Conservation (phyloP, 2,888 invertebrate species). For the Agriopis leucophaearia region DNA sequence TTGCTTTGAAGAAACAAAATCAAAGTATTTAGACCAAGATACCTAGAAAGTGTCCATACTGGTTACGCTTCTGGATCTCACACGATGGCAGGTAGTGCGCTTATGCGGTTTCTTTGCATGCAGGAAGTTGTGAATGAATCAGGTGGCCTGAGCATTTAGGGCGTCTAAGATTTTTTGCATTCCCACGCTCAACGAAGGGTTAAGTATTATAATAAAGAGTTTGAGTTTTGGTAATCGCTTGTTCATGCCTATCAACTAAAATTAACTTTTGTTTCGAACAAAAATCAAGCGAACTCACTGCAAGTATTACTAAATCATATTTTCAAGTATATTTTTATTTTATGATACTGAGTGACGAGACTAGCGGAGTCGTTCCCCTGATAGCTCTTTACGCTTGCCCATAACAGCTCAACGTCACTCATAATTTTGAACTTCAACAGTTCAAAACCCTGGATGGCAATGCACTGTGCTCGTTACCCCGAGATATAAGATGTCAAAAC, state of each 20-base stretch:
- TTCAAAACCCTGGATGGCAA: no score
- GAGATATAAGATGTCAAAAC: no score
- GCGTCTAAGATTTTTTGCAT: slow-evolving; percentile 70
- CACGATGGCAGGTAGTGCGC: slow-evolving; percentile 70
- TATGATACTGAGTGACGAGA: no score
- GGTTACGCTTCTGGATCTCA: slow-evolving; percentile 11
- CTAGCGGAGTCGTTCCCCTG: no score
- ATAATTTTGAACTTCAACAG: no score
- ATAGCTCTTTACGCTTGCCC: no score
- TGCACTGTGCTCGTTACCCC: no score
- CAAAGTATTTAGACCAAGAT: no score
- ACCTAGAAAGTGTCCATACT: slow-evolving; percentile 29
- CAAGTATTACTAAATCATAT: background rate
- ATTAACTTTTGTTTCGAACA: background rate
- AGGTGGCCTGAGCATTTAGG: slow-evolving; percentile 63
- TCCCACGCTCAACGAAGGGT: slow-evolving; percentile 67
- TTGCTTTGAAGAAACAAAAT: no score
- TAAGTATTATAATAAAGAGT: slow-evolving; percentile 20
- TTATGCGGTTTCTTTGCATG: slow-evolving; percentile 82
- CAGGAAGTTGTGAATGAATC: slow-evolving; percentile 83
- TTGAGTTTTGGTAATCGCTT: slow-evolving; percentile 21
- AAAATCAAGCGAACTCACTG: background rate
- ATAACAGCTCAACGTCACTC: no score
- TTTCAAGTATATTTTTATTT: no score
- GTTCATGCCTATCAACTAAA: background rate